phyloP scores from a whole-genome alignment of 2,888 invertebrate genomes.

The Bedellia somnulentella region DNA sequence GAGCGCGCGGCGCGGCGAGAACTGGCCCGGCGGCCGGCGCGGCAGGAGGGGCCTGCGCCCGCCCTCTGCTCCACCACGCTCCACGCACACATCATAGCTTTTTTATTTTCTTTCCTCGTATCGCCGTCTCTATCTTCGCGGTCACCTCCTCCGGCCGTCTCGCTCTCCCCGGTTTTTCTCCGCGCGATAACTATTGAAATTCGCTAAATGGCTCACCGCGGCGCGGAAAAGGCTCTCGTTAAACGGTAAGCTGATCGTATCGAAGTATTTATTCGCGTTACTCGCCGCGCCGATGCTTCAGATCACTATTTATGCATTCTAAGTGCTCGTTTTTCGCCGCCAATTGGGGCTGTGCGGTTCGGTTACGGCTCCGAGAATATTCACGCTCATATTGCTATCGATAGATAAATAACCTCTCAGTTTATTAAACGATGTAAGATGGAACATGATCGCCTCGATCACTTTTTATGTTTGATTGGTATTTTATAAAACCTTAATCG shows the following conservation, averaged over 20 bases:
- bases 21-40: not conserved
- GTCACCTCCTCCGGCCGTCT: slow-evolving; percentile 24
- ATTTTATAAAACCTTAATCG: slow-evolving; percentile 15
- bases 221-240: slow-evolving; percentile 58
- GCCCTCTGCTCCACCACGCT: slow-evolving; percentile 57
- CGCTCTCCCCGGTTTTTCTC: slow-evolving; percentile 51
- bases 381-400: slow-evolving; percentile 24
- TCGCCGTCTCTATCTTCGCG: slow-evolving; percentile 42
- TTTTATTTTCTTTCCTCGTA: slow-evolving; percentile 58
- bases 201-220: slow-evolving; percentile 59
- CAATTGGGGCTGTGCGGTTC: slow-evolving; percentile 17
- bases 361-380: slow-evolving; percentile 25
- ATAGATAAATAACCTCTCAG: slow-evolving; percentile 25
- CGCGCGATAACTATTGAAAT: slow-evolving; percentile 60
- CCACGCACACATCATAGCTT: slow-evolving; percentile 55
- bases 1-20: not conserved
- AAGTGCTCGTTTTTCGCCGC: slow-evolving; percentile 18
- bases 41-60: slow-evolving; percentile 44
- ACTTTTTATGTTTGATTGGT: too few species aligned
- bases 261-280: slow-evolving; percentile 51
- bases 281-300: slow-evolving; percentile 32
- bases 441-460: too few species aligned
- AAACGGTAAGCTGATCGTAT: slow-evolving; percentile 55
- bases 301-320: slow-evolving; percentile 43
- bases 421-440: slow-evolving; percentile 17